Evolutionary conservation across 2,113 vertebrate species (phyloP).

Genomic region (Catagonus wagneri): DNA sequence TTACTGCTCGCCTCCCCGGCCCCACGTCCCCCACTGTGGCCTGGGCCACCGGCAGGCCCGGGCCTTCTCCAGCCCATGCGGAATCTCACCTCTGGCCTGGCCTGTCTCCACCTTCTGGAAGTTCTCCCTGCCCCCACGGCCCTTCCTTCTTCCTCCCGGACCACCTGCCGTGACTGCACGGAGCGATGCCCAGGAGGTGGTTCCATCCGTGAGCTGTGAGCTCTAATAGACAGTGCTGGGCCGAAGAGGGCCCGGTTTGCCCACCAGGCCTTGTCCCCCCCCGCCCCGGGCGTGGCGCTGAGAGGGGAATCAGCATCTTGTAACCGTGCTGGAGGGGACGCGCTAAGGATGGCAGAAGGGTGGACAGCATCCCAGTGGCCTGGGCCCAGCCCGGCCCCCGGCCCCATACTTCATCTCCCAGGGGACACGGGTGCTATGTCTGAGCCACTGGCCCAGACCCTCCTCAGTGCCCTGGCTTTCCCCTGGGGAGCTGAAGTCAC

Average conservation of each 20-base stretch:
- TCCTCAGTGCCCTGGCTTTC: neutral
- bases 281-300: neutral
- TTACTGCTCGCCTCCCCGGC: neutral
- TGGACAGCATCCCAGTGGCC: neutral
- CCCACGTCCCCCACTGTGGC: neutral
- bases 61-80: neutral
- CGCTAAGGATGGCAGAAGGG: neutral
- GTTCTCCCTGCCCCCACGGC: neutral
- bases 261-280: neutral
- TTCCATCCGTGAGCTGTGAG: neutral
- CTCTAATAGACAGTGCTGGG: neutral
- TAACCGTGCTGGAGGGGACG: neutral
- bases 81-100: neutral
- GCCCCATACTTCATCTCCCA: neutral
- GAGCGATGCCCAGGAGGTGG: fast-evolving
- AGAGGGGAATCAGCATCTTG: neutral
- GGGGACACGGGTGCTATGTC: neutral
- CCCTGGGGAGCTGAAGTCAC: neutral
- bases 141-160: neutral
- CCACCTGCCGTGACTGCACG: neutral
- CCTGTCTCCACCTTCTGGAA: fast-evolving
- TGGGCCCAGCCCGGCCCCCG: neutral
- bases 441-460: neutral
- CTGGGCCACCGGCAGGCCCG: neutral
- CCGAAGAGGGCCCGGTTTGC: neutral